Evolutionary conservation across 2,113 vertebrate genomes (phyloP), one percentile per base, ranked within the genome.

Genomic region (Bubo bubo): DNA sequence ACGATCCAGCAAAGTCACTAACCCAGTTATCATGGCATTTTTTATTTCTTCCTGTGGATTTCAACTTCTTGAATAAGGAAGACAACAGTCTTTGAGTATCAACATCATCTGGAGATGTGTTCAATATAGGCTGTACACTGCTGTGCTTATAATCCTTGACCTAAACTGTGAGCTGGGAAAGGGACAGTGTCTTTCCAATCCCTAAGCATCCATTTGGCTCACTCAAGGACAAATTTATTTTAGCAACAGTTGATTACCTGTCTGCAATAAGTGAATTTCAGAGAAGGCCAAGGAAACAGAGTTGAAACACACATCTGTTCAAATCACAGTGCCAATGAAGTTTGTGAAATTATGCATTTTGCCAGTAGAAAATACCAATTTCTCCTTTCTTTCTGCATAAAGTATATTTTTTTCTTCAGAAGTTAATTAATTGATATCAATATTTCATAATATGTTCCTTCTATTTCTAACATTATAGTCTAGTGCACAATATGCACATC

Each of bases 271-370:
- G 12, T 24, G 50, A 90, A 89, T 67, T 91, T 94, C 56, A 88
- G 66, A 87, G 94, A 94, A 97, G 75, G 63, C 82, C 80, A 94
- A 90, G 68, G 93, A 95, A 94, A 92, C 45, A 75, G 55, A 95
- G 45, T 43, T 85, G 66, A 74, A 37, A 19, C 67, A 71, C 43
- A 82, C 72, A 95, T 94, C 90, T 97, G 86, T 88, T 97, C 70
- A 55, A 41, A 76, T 62, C 47, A 63, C 34, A 90, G 43, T 18
- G 49, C 30, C 39, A 92, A 53, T 45, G 79, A 86, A 95, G 12
- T 80, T 92, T 53, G 50, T 62, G 81, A 97, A 98, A 89, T 67
- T 71, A 86, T 90, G 24, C 20, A 32, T 75, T 96, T 60, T 79
- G 90, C 58, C 21, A 66, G 12, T 37, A 83, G 35, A 93, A 92